Base-by-base conservation (phyloP, 2,797 vertebrate species). In the Tinamus major region DNA sequence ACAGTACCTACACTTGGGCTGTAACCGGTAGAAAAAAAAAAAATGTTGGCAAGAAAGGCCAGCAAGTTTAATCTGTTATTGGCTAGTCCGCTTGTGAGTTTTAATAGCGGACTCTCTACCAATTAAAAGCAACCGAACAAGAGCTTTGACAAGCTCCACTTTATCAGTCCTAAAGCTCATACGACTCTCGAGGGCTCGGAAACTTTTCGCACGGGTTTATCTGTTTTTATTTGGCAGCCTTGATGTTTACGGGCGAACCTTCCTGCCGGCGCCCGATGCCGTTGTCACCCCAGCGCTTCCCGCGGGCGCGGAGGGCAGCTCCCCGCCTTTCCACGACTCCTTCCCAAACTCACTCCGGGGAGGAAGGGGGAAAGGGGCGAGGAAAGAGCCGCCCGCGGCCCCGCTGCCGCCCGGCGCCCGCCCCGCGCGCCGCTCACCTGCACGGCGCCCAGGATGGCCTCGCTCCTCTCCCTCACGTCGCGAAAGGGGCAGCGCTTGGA, bases 401-500 rank as follows among this genome's bases (percentile, higher is more conserved):
- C 48, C 48, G 48, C 48, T 21, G 20, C 48, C 21, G 48, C 48
- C 21, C 41, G 20, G 21, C 21, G 48, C 48, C 21, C 41, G 48
- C 48, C 24, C 24, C 24, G 49, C 49, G 49, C 44, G 49, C 13
- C 49, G 76, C 98, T 96, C 98, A 99, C 99, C 98, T 99, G 99
- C 84, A 99, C 98, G 8, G 81, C 94, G 87, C 95, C 93, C 51
- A 99, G 98, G 91, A 99, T 98, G n/a, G 97, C 97, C 35, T 95
- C 51, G 51, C 98, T 98, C 87, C 97, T 98, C 94, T 98, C 97
- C 89, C 98, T 98, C 88, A 99, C 98, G 41, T 99, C 98, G 92
- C 97, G 97, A 92, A 98, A 99, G 51, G 99, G 99, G 89, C 99
- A 99, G 24, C 98, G 98, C 95, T 97, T 98, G 97, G 99, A 98